phyloP scores from a whole-genome alignment of 2,888 invertebrate genomes.

The Drosophila tanythrix region DNA sequence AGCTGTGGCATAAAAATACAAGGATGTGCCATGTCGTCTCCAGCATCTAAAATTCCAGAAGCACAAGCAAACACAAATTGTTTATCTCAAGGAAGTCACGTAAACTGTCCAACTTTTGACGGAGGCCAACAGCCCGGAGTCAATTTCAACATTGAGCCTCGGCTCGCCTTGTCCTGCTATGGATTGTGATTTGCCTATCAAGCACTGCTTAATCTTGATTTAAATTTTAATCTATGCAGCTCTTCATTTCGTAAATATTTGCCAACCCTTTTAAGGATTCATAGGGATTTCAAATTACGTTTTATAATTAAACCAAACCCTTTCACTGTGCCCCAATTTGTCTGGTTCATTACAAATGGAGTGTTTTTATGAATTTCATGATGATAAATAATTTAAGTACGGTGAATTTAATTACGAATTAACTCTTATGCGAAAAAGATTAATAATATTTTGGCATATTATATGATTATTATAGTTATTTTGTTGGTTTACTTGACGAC shows the following conservation, averaged over 20 bases:
- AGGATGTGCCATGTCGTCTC: constrained; percentile 21
- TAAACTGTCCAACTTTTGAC: constrained; percentile 31
- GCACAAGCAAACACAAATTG: constrained; percentile 34
- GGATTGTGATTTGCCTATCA: constrained; percentile 34
- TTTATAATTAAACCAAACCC: constrained; percentile 46
- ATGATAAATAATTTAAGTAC: not conserved
- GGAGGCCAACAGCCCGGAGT: not conserved
- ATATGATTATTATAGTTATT: not conserved
- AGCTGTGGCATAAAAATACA: constrained; percentile 46
- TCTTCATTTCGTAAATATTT: constrained; percentile 24
- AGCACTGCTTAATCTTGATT: constrained; percentile 40
- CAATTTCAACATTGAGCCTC: constrained; percentile 1
- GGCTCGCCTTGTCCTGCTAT: constrained; percentile 1
- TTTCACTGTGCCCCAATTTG: not conserved
- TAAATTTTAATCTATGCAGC: constrained; percentile 44
- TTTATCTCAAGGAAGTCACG: constrained; percentile 52
- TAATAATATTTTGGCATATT: not conserved
- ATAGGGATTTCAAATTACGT: constrained; percentile 33
- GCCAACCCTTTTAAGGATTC: constrained; percentile 34
- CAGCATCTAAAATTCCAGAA: constrained; percentile 4
- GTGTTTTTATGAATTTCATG: not conserved
- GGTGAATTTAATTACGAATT: not conserved
- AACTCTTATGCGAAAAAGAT: not conserved
- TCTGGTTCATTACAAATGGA: not conserved
- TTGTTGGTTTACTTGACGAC: not conserved